Evolutionary conservation across 2,888 invertebrate species (phyloP), one percentile per base, ranked within the genome.

Genomic region (Unio delphinus): DNA sequence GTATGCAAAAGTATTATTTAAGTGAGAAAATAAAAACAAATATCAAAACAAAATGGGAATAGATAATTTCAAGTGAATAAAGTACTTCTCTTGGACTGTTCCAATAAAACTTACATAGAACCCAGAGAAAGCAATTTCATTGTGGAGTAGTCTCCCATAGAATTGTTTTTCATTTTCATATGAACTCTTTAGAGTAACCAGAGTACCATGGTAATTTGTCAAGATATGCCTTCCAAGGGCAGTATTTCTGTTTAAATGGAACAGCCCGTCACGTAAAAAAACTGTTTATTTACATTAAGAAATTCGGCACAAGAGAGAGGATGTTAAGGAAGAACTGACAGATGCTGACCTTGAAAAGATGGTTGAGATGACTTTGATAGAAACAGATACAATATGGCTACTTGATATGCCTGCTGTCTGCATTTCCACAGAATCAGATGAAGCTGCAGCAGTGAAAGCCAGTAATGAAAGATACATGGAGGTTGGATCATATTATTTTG

Each of bases 311-410:
- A 80, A 83, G 61, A 71, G 87, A 56, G 87, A 87, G 55, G 88
- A 89, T 45, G 83, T 86, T 7, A 84, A 83, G 65, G 88, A 87
- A 71, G 79, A 82, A 26, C 68, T 89, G 65, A 85, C 75, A 15
- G 88, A 88, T 6, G 80, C 67, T 20, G 89, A 89, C 73, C 77
- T 89, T 15, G 87, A 85, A 56, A 86, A 85, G 71, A 69, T 79
- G 17, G 84, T 89, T 4, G 83, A 85, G 61, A 78, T 90, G n/a
- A 79, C 75, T 23, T 75, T 89, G 67, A 82, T 78, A 8, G 90
- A 90, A 74, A 89, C 89, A 1, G 87, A 88, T 23, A 90, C 89
- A 65, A 85, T 89, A 58, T 89, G 87, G 86, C 74, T 90, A 69
- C 78, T 90, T n/a, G 89, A 90, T 70, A 80, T 89, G 80, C 85